Conservation (phyloP, 2,888 invertebrate species). For the Drepana falcataria region DNA sequence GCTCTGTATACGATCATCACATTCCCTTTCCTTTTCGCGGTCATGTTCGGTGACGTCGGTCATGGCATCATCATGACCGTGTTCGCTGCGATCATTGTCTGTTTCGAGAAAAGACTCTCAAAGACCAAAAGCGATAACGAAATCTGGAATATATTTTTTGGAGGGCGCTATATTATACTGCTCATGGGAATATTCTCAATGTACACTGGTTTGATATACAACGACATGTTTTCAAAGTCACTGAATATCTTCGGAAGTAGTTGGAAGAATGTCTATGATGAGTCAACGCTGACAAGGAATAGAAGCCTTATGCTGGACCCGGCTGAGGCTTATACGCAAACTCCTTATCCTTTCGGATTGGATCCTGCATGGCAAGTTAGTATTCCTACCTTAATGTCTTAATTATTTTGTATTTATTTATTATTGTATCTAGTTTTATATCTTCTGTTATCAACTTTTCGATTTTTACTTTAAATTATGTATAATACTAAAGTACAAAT, state of each 20-base stretch:
- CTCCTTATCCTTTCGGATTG: conserved; percentile 83
- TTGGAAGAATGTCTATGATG: conserved; percentile 73
- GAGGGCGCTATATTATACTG: conserved; percentile 85
- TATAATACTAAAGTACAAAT: too few species aligned
- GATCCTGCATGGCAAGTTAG: conserved; percentile 85
- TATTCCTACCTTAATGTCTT: not conserved
- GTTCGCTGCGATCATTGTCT: conserved; percentile 81
- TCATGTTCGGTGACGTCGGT: conserved; percentile 89
- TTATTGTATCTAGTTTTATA: not conserved
- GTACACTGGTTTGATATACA: conserved; percentile 86
- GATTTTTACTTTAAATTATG: too few species aligned
- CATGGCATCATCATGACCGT: conserved; percentile 84
- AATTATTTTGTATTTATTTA: not conserved
- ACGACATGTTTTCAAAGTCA: conserved; percentile 85
- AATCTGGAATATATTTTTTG: conserved; percentile 86
- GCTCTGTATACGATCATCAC: conserved; percentile 85
- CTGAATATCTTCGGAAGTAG: conserved; percentile 83
- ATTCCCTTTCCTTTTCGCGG: conserved; percentile 87
- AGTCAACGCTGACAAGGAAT: conserved; percentile 40
- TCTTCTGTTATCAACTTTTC: too few species aligned
- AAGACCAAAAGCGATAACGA: conserved; percentile 75
- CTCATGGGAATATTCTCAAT: conserved; percentile 87
- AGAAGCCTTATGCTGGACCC: conserved; percentile 67
- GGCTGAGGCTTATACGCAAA: conserved; percentile 49
- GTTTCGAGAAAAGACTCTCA: conserved; percentile 79